phyloP scores from a whole-genome alignment of 2,888 invertebrate genomes.

The Spisula solida region DNA sequence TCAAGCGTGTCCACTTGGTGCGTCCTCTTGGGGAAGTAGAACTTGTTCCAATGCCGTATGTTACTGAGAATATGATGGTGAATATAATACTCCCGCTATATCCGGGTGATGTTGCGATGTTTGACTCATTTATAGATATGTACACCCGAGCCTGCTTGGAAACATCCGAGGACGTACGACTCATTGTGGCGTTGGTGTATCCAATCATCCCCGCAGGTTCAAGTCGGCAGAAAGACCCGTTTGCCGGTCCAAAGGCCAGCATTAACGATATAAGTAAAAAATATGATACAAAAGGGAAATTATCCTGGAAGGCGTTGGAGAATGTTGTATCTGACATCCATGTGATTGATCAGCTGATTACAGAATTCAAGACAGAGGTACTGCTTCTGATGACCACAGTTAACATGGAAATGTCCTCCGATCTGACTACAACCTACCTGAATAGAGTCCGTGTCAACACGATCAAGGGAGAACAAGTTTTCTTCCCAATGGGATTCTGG shows the following conservation, averaged over 20 bases:
- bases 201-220: slow-evolving; percentile 74
- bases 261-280: slow-evolving; percentile 90
- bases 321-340: slow-evolving; percentile 88
- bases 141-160: slow-evolving; percentile 93
- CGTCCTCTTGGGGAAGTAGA: slow-evolving; percentile 96
- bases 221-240: slow-evolving; percentile 88
- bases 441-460: slow-evolving; percentile 98
- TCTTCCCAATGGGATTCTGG: slow-evolving; percentile 96
- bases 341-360: slow-evolving; percentile 91
- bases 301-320: slow-evolving; percentile 88
- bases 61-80: slow-evolving; percentile 96
- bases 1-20: slow-evolving; percentile 92
- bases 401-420: slow-evolving; percentile 83
- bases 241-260: slow-evolving; percentile 90
- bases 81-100: slow-evolving; percentile 92
- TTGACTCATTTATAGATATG: slow-evolving; percentile 91
- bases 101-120: slow-evolving; percentile 88
- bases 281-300: slow-evolving; percentile 91
- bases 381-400: slow-evolving; percentile 82
- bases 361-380: slow-evolving; percentile 91
- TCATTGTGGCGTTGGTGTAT: slow-evolving; percentile 91
- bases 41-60: slow-evolving; percentile 96
- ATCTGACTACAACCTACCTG: slow-evolving; percentile 90
- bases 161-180: slow-evolving; percentile 93
- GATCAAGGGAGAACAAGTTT: slow-evolving; percentile 95